A percentile compares a stretch with the other conserved stretches of the same genome.
Conservation (phyloP, 2,113 vertebrate species). For the Psittacula cyanocephala region DNA sequence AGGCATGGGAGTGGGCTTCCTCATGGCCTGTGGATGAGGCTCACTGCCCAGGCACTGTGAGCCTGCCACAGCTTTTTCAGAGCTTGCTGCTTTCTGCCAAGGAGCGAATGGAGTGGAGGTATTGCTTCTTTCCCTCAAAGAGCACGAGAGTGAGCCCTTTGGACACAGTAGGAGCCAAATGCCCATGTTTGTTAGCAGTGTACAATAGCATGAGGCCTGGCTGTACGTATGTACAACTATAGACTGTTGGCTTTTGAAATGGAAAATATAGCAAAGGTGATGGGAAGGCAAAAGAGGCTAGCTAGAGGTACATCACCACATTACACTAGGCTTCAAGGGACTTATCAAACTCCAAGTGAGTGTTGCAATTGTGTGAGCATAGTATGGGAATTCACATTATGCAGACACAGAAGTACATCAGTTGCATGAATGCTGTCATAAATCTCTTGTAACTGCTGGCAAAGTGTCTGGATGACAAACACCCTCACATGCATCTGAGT, state of each 20-base stretch:
- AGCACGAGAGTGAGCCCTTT: not conserved
- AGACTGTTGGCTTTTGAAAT: not conserved
- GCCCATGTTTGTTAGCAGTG: not conserved
- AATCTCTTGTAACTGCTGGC: not conserved
- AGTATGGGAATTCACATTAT: not conserved
- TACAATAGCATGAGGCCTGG: not conserved
- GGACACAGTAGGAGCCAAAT: not conserved
- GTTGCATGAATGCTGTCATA: not conserved
- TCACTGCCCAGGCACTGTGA: accelerated
- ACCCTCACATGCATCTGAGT: not conserved
- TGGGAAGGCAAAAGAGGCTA: not conserved
- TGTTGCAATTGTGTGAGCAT: not conserved
- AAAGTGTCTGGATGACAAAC: not conserved
- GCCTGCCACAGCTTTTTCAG: not conserved
- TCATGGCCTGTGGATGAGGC: accelerated
- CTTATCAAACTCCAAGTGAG: not conserved
- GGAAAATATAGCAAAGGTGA: not conserved
- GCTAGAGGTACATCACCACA: not conserved
- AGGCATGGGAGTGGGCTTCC: not conserved
- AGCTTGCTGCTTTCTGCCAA: not conserved
- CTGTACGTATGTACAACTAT: not conserved
- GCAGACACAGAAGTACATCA: not conserved
- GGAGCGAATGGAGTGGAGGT: not conserved
- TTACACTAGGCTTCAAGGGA: not conserved
- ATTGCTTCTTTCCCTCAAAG: not conserved